Evolutionary conservation across 2,888 invertebrate genomes (phyloP), one percentile per base, ranked within the genome.

Genomic region (Melikaiella ostensackeni): DNA sequence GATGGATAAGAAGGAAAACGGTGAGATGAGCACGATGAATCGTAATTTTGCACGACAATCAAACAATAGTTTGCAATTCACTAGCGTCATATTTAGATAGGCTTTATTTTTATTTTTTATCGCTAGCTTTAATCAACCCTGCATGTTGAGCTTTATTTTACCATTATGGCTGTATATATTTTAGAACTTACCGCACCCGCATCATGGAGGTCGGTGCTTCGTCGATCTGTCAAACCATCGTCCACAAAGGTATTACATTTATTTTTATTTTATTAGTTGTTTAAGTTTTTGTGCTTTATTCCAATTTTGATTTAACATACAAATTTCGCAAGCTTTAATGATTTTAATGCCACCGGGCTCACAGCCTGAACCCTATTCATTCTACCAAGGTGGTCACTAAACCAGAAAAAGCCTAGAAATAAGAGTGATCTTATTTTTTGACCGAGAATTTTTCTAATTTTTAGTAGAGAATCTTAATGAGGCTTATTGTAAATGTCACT

Each of bases 171-270:
- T 88, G 84, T 87, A 86, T 79, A 86, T 87, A 88, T 90, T 90
- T 89, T 91, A 91, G 91, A 91, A 81, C 87, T 88, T 88, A 88
- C 89, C 86, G 87, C 88, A 88, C 89, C 90, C 84, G 88, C 89
- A 86, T 89, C 90, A 91, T 91, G 91, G 91, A 89, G 90, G 87
- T 91, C 91, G 85, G 88, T 90, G 85, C 89, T 91, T 84, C 91
- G 89, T 85, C 91, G 90, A 85, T 88, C 89, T 83, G 85, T 89
- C 87, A 88, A 91, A 84, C 88, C 86, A 83, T 83, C 88, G 85
- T 83, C 85, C 74, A 79, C 81, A 75, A 90, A 90, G 90, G 90
- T 91, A 89, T 86, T 88, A 84, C 85, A 84, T 79, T 77, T 80
- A 80, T 83, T 81, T 81, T 84, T 84, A 79, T 78, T 84, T 86